phyloP scores from a whole-genome alignment of 2,113 vertebrate species.

The Caranx ignobilis region DNA sequence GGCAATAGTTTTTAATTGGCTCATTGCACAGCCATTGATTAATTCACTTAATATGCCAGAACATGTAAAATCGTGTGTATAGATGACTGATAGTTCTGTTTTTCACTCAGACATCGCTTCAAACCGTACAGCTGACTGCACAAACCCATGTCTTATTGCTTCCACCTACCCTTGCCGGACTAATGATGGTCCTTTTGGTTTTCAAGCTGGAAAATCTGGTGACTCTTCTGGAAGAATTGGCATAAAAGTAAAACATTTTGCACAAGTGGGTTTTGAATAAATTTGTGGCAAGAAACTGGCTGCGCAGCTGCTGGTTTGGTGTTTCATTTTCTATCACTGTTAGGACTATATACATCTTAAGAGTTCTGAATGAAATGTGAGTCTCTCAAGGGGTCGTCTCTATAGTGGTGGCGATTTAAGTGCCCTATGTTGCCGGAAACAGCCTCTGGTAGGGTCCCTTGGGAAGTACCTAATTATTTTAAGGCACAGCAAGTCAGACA shows the following conservation, averaged over 20 bases:
- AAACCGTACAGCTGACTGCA: neutral
- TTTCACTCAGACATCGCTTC: neutral
- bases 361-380: constrained; percentile 7
- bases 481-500: neutral
- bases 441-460: neutral
- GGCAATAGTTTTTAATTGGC: too few species aligned
- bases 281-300: neutral
- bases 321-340: neutral
- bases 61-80: neutral
- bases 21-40: too few species aligned
- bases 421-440: constrained; percentile 10
- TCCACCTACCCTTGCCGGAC: neutral
- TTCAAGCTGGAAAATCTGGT: neutral
- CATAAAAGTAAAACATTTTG: neutral
- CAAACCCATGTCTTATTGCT: neutral
- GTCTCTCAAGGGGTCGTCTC: neutral
- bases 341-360: neutral
- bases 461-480: neutral
- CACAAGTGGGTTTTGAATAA: neutral
- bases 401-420: neutral
- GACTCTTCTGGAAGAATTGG: neutral
- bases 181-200: neutral
- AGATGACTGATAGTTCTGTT: neutral
- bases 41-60: too few species aligned
- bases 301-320: neutral